Conservation (phyloP, 2,797 vertebrate species). For the Alca torda region DNA sequence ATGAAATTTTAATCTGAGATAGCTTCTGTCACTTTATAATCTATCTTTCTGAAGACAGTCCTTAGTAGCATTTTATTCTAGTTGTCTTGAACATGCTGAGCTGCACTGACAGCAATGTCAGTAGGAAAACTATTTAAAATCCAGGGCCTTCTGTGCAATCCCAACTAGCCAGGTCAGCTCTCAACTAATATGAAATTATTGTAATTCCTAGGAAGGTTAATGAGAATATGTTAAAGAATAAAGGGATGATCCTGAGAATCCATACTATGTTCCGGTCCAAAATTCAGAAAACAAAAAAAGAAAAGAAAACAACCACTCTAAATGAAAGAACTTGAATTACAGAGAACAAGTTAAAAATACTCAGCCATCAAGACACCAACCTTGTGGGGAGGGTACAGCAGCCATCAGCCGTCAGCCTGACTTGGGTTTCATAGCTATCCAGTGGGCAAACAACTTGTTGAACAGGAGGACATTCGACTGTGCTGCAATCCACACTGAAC, state of each 20-base stretch:
- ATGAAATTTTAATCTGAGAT: not conserved
- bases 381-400: conserved; percentile 90
- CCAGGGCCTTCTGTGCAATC: not conserved
- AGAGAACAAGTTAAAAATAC: not conserved
- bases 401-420: conserved; percentile 87
- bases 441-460: conserved; percentile 86
- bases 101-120: not conserved
- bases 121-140: not conserved
- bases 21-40: not conserved
- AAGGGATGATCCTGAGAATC: not conserved
- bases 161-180: not conserved
- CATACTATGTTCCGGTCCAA: not conserved
- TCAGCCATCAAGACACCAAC: conserved; percentile 68
- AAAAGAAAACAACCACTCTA: not conserved
- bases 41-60: not conserved
- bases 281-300: not conserved
- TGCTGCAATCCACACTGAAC: conserved; percentile 91
- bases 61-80: not conserved
- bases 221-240: not conserved
- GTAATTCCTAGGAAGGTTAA: not conserved
- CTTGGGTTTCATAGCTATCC: conserved; percentile 89
- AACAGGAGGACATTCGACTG: conserved; percentile 86
- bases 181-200: not conserved
- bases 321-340: not conserved
- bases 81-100: not conserved